Base-by-base conservation (phyloP, 92 coral and sea anemone genomes). In the Pocillopora meandrina region DNA sequence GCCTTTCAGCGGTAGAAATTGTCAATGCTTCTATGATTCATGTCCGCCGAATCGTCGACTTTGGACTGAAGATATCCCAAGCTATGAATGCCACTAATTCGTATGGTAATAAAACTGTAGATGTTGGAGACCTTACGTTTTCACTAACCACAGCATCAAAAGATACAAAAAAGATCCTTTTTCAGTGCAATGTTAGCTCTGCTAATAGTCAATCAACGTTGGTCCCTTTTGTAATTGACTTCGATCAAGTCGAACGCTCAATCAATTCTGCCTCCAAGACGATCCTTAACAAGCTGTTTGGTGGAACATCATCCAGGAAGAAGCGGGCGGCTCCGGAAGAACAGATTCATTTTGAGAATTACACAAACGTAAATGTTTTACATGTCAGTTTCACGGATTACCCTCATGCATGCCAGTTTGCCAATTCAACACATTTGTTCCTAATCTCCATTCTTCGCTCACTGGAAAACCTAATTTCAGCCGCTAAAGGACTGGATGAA, bases 161-260 rank as follows among this genome's bases (percentile, higher is more conserved):
- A 18, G 70, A n/a, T 16, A 12, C n/a, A 1, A 36, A 52, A 47
- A 62, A 35, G 36, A 35, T 77, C 26, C 14, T 63, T 19, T 12
- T 77, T 77, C 71, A 62, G 18, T 18, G 58, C 14, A 62, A 77
- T 4, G 81, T 65, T 20, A 77, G 19, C 26, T 36, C 81, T 18
- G 33, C 16, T 8, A 62, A 49, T 62, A 70, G 81, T 20, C 49
- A 77, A 62, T 33, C 16, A 61, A 63, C 58, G 16, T 12, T 70
- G n/a, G 71, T 77, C 31, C 12, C 70, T 55, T 77, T 77, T 77
- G 58, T 77, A 49, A 57, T 77, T 77, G 81, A 77, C 26, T 77
- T 77, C 35, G 66, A 77, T 59, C 69, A 77, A 77, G 81, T 36
- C 13, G 70, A 77, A 62, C 81, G 70, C 11, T 62, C 81, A 42